Evolutionary conservation across 2,888 invertebrate genomes (phyloP), one percentile per base, ranked within the genome.

Genomic region (Corbicula japonica): DNA sequence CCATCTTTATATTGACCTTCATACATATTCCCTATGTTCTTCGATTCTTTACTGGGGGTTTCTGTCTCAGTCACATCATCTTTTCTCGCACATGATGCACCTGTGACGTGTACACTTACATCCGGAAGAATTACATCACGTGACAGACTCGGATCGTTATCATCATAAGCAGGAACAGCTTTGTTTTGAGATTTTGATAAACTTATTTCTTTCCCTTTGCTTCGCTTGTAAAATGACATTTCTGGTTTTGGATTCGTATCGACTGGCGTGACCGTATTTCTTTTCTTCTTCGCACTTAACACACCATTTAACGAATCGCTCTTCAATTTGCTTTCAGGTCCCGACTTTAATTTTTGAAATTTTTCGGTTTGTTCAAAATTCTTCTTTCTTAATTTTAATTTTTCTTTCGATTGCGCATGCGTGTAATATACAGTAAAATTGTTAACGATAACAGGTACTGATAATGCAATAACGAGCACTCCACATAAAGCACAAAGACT

Each of bases 371-470:
- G 82, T 46, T 85, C 80, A 44, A 84, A 85, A 38, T 84, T 86
- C 41, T 84, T 80, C 54, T 80, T 80, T 28, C 87, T 63, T 23
- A 85, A 63, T 60, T 87, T 86, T 12, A 88, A 74, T 77, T 87
- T 87, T 58, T 84, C 83, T 62, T 86, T 71, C 21, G 86, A 86
- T 69, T 88, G 87, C 23, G 88, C 88, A 70, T 87, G 87, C 48
- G 85, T 82, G 62, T 89, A 89, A 62, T 87, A 89, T 2, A 88
- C 76, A 0, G 87, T 87, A 65, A 89, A 89, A 62, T 89, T 89
- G 52, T 87, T 88, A 1, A 89, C 89, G 38, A 89, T 87, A 0
- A 87, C 86, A 1, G 89, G 89, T 28, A 89, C 89, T 0, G 88
- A 87, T 15, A 89, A 75, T 8, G 89, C 89, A 26, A 89, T 87